Evolutionary conservation across 2,797 vertebrate genomes (phyloP).

Genomic region (Phylloscopus collybita): DNA sequence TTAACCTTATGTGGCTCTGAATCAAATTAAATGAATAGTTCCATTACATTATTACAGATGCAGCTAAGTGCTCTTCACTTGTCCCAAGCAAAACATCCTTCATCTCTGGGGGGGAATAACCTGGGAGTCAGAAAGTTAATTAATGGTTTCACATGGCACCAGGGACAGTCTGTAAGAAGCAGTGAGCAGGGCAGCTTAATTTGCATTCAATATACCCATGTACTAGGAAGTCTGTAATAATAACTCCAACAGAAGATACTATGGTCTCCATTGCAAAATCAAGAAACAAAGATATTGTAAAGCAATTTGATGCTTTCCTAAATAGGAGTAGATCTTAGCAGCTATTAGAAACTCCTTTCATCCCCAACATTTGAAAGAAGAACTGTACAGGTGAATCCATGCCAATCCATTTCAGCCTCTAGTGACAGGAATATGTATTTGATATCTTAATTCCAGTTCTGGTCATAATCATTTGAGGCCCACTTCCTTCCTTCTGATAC

Average conservation of each 20-base stretch:
- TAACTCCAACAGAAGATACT: neutral
- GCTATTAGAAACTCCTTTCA: neutral
- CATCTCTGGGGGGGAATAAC: constrained; percentile 4
- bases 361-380: neutral
- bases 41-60: constrained; percentile 50
- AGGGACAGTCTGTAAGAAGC: neutral
- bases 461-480: neutral
- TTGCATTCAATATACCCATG: neutral
- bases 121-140: constrained; percentile 52
- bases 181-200: neutral
- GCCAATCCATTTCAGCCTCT: neutral
- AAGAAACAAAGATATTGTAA: neutral
- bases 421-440: neutral
- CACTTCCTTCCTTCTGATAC: neutral
- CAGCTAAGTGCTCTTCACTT: constrained; percentile 19
- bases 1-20: constrained; percentile 25
- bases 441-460: neutral
- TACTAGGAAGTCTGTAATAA: neutral
- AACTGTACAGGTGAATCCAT: neutral
- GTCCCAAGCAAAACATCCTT: constrained; percentile 42
- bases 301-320: neutral
- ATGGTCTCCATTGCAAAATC: neutral
- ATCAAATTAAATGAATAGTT: constrained; percentile 60
- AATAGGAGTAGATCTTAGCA: neutral
- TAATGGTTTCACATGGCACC: neutral